Conservation (phyloP, 2,888 invertebrate genomes). For the Pachydiplax longipennis region DNA sequence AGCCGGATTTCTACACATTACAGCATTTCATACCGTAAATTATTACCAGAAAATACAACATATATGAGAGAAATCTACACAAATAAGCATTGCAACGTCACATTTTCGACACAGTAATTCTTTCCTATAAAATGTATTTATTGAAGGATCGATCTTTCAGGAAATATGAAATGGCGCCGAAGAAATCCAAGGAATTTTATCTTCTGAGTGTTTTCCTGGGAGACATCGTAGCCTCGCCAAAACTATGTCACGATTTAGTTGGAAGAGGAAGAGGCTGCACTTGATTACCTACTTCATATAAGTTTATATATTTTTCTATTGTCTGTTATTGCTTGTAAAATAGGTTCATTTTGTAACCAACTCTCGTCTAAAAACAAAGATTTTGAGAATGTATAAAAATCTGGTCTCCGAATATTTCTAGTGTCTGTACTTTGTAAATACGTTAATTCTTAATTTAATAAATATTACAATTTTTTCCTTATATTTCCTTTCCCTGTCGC, state of each 20-base stretch:
- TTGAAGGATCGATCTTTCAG: conserved; percentile 62
- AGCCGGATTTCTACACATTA: no score
- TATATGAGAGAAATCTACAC: no score
- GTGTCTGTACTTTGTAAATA: not conserved
- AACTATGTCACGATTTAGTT: conserved; percentile 80
- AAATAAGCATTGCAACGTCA: not conserved
- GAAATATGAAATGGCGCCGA: conserved; percentile 78
- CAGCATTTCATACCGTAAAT: no score
- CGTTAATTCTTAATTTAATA: not conserved
- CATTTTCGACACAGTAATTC: no score
- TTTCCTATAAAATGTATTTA: no score
- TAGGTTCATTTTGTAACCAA: not conserved
- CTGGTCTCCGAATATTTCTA: not conserved
- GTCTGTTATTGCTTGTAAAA: not conserved
- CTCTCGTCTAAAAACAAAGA: not conserved
- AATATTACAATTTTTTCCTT: not conserved
- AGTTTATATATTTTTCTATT: not conserved
- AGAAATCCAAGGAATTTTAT: conserved; percentile 76
- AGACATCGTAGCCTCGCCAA: conserved; percentile 82
- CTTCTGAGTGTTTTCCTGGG: conserved; percentile 85
- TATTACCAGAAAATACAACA: no score
- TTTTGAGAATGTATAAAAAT: not conserved
- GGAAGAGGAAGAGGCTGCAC: conserved; percentile 70
- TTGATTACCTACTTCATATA: conserved; percentile 9
- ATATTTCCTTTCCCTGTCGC: no score